Evolutionary conservation across 2,888 invertebrate species (phyloP).

Genomic region (Thumatha senex): DNA sequence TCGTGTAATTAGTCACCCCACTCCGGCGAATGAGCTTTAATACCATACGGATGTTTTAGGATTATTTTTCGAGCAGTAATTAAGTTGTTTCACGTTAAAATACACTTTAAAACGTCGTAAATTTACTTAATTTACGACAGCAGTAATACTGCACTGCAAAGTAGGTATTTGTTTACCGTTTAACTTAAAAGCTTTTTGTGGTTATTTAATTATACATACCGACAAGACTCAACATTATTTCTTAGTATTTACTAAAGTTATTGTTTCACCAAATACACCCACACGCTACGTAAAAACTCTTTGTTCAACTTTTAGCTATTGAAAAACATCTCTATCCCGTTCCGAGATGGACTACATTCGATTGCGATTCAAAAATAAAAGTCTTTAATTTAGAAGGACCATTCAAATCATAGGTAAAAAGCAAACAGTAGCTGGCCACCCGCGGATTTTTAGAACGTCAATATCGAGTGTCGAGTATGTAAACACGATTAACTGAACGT

Average conservation of each 20-base stretch:
- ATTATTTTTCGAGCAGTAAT: slow-evolving; percentile 51
- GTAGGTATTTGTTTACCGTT: slow-evolving; percentile 35
- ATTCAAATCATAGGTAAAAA: slow-evolving; percentile 62
- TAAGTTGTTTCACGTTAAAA: slow-evolving; percentile 55
- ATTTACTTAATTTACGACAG: slow-evolving; percentile 48
- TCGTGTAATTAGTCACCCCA: slow-evolving; percentile 36
- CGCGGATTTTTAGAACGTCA: slow-evolving; percentile 64
- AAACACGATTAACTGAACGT: slow-evolving; percentile 71
- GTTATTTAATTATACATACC: slow-evolving; percentile 36
- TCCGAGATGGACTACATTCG: slow-evolving; percentile 9
- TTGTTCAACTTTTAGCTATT: slow-evolving; percentile 25
- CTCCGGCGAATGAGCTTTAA: slow-evolving; percentile 33
- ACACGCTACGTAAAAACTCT: slow-evolving; percentile 39
- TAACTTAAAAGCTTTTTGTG: slow-evolving; percentile 41
- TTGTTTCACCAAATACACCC: slow-evolving; percentile 56
- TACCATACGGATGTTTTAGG: slow-evolving; percentile 52
- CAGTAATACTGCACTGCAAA: slow-evolving; percentile 23
- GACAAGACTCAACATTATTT: slow-evolving; percentile 41
- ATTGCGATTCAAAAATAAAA: slow-evolving; percentile 20
- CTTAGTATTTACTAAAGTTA: slow-evolving; percentile 47
- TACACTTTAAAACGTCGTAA: slow-evolving; percentile 48
- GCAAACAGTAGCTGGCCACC: slow-evolving; percentile 80
- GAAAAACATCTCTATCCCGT: slow-evolving; percentile 16
- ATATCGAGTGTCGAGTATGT: slow-evolving; percentile 67
- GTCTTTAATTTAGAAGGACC: slow-evolving; percentile 46